Evolutionary conservation across 2,797 vertebrate species (phyloP).

Genomic region (Enteromius thamalakanensis): DNA sequence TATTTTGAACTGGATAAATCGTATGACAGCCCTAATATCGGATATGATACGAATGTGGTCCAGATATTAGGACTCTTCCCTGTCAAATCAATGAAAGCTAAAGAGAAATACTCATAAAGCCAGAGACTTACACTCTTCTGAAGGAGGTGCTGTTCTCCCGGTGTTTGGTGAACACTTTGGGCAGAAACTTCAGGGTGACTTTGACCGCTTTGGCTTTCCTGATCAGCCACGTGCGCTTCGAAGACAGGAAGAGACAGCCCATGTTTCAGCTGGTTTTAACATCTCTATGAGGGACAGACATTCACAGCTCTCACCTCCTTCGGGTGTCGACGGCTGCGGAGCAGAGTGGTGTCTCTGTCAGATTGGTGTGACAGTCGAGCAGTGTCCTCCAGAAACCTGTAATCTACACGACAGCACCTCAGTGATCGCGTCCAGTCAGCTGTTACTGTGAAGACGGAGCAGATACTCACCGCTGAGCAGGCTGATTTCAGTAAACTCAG

Average conservation of each 20-base stretch:
- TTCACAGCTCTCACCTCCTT: constrained; percentile 61
- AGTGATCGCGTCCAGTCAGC: not conserved
- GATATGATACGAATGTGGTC: not conserved
- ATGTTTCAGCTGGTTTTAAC: not conserved
- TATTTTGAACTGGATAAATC: too few species aligned
- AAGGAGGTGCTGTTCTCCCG: constrained; percentile 90
- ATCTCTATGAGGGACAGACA: not conserved
- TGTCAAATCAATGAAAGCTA: not conserved
- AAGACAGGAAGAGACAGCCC: constrained; percentile 6
- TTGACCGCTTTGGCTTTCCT: constrained; percentile 79
- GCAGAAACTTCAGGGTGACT: constrained; percentile 86
- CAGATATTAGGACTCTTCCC: not conserved
- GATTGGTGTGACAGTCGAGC: constrained; percentile 86
- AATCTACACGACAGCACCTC: constrained; percentile 77
- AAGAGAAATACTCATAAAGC: not conserved
- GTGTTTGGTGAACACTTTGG: constrained; percentile 87
- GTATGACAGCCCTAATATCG: too few species aligned
- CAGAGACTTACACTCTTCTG: constrained; percentile 76
- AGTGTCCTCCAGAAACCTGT: constrained; percentile 93
- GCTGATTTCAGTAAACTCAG: constrained; percentile 87
- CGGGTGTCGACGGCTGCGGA: constrained; percentile 45
- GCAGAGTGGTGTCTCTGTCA: constrained; percentile 78
- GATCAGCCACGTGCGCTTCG: constrained; percentile 80
- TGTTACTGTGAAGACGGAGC: not conserved
- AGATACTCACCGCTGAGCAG: constrained; percentile 85